Evolutionary conservation across 2,113 vertebrate genomes (phyloP).

Genomic region (Rhipidura dahli): DNA sequence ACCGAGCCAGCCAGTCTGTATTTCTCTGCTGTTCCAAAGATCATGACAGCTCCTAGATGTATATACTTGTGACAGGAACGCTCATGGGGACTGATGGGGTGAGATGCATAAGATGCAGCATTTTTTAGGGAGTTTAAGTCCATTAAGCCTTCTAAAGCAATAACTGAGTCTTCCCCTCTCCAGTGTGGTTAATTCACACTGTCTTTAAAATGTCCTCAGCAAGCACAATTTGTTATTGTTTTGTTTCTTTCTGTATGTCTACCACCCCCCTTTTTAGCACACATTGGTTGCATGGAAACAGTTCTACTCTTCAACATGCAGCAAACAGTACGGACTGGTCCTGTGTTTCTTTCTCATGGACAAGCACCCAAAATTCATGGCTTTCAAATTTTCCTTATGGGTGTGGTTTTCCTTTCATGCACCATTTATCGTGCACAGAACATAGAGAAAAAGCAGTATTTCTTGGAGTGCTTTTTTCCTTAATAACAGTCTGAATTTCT

Average conservation of each 20-base stretch:
- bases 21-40: background rate
- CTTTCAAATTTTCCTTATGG: background rate
- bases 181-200: background rate
- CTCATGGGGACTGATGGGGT: background rate
- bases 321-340: background rate
- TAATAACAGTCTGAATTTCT: background rate
- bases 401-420: background rate
- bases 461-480: background rate
- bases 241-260: background rate
- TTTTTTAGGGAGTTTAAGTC: background rate
- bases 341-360: background rate
- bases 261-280: background rate
- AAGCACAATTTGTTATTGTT: background rate
- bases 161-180: background rate
- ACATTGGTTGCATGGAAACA: background rate
- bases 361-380: background rate
- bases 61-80: background rate
- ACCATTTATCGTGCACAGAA: background rate
- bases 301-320: background rate
- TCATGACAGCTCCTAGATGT: background rate
- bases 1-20: background rate
- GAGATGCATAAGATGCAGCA: background rate
- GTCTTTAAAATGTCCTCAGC: background rate
- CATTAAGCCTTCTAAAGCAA: background rate
- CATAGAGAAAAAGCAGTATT: background rate